Evolutionary conservation across 92 coral and sea anemone genomes (phyloP), one percentile per base, ranked within the genome.

Genomic region (Pocillopora meandrina): DNA sequence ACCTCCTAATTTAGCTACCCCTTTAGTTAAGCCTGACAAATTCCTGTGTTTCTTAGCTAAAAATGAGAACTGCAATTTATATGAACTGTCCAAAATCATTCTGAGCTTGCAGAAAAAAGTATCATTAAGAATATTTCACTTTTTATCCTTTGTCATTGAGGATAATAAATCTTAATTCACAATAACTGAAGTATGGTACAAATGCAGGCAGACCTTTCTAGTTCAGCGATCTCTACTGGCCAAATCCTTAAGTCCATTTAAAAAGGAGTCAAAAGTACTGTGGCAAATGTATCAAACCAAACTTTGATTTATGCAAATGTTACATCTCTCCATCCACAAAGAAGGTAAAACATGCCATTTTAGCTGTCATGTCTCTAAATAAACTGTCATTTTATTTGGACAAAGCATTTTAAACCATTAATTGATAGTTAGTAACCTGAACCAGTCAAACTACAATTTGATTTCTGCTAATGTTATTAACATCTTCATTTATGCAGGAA

Each of bases 151-250:
- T 42, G 8, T 42, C 52, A 42, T 42, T 42, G 52, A 2, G 18
- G 18, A 59, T 10, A 59, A 59, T 59, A 12, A 12, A 12, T 59
- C 16, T 59, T 17, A 17, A 34, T 20, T 70, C 56, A 10, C 26
- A 31, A 16, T 21, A 58, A 19, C 14, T 13, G 56, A 2, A 74
- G 20, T 23, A 6, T 5, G n/a, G 1, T 23, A 21, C 11, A 15
- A 18, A 9, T 1, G 56, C 10, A 10, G 47, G 9, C 70, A 78
- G 42, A 78, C 82, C 82, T 78, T 36, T 78, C 82, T 4, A 23
- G 57, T 5, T 61, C 71, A 12, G 82, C 70, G 35, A 77, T n/a
- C 35, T 35, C 72, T 78, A 78, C 16, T 18, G 82, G 82, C 71
- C 59, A 78, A 78, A 78, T 16, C 59, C 23, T 78, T 14, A 13